Base-by-base conservation (phyloP, 2,797 vertebrate genomes). In the Psittacula echo region DNA sequence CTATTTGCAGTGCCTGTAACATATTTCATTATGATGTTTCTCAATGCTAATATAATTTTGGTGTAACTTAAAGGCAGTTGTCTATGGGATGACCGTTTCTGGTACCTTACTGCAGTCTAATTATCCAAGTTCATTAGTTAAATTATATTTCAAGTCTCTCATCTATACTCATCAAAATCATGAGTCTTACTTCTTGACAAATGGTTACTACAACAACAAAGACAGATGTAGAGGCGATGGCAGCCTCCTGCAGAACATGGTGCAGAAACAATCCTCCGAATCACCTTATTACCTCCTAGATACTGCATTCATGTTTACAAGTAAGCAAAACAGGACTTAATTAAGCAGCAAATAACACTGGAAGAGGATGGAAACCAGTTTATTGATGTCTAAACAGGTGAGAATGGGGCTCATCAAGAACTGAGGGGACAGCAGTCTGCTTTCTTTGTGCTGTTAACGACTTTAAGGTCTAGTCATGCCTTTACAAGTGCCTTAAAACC, bases 181-280 rank as follows among this genome's bases (percentile, higher is more conserved):
- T 1, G 3, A 77, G 7, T 56, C 39, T 56, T 56, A 16, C 11
- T 67, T 85, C 44, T 60, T 56, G 41, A 75, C 45, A 87, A 78
- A 42, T n/a, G 11, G 7, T 48, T n/a, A 81, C 50, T 67, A 34
- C 27, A 92, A 61, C 14, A 66, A 51, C 37, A 39, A 79, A 90
- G 32, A 3, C 34, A 74, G 22, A 19, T 1, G 2, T 5, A 2
- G 4, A 22, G 60, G 29, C 6, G 30, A 30, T 27, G 29, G 48
- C 77, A 50, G 61, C 56, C 34, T 51, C 1, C 0, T 15, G 29
- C 34, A 68, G 50, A 73, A 15, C 37, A 22, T 7, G 3, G 45
- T 23, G 29, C 32, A 82, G 75, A 78, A 32, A 47, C 0, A 18
- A 17, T 24, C 48, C 37, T 8, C 24, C 5, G 17, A 42, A 39